Evolutionary conservation across 2,113 vertebrate species (phyloP).

Genomic region (Chroicocephalus ridibundus): DNA sequence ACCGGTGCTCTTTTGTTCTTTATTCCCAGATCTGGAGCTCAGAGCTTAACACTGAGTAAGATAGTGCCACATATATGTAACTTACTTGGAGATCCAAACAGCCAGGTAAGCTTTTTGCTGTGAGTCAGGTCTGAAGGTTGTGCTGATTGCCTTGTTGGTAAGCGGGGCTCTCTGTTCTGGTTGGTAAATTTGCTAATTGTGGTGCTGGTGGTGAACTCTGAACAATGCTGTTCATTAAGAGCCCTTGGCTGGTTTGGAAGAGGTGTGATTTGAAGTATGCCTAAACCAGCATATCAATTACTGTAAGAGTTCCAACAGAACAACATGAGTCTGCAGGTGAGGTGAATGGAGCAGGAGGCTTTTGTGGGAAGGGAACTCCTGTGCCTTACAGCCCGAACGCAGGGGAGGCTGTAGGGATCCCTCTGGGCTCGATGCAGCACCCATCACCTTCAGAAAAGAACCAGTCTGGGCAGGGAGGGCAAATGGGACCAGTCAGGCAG

Average conservation of each 20-base stretch:
- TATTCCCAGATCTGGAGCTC: slow-evolving; percentile 89
- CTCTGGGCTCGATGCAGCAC: not conserved
- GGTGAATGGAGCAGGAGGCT: not conserved
- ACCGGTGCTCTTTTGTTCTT: not conserved
- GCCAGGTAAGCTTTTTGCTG: slow-evolving; percentile 83
- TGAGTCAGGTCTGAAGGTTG: not conserved
- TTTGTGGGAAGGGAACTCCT: not conserved
- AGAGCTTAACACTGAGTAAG: slow-evolving; percentile 96
- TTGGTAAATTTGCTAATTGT: not conserved
- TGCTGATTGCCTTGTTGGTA: not conserved
- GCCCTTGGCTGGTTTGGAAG: not conserved
- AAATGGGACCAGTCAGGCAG: not conserved
- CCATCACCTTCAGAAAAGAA: not conserved
- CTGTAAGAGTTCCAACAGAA: not conserved
- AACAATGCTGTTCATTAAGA: not conserved
- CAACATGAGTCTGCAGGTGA: not conserved
- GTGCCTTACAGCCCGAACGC: not conserved
- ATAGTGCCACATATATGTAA: slow-evolving; percentile 99
- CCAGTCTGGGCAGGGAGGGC: not conserved
- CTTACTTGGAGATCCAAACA: slow-evolving; percentile 94
- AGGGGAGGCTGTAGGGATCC: not conserved
- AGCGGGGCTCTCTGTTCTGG: not conserved
- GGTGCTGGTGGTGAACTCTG: not conserved
- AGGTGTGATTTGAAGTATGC: not conserved
- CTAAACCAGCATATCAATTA: not conserved